Evolutionary conservation across 1,140 invertebrate genomes (phyloP).

Genomic region (Aphidius gifuensis): DNA sequence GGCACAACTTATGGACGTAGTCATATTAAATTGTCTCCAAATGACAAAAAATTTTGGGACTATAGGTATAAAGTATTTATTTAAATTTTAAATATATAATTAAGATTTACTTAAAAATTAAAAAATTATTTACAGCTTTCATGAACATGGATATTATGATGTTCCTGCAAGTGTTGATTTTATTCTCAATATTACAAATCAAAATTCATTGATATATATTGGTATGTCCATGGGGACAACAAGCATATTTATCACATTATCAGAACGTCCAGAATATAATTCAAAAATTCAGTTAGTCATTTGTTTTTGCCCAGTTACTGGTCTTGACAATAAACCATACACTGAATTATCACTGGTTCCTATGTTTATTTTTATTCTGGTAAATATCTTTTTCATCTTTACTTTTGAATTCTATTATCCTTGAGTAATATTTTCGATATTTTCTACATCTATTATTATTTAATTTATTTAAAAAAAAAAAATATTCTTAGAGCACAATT

Average conservation of each 20-base stretch:
- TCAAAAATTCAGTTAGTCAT: conserved; percentile 54
- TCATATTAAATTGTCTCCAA: conserved; percentile 44
- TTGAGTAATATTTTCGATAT: no score
- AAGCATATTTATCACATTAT: conserved; percentile 53
- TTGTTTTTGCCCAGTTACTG: conserved; percentile 57
- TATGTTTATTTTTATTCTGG: neutral
- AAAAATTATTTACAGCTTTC: conserved; percentile 32
- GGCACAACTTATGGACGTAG: conserved; percentile 63
- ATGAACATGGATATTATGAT: conserved; percentile 53
- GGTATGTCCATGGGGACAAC: conserved; percentile 71
- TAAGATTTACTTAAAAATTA: conserved; percentile 2
- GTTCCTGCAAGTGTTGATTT: conserved; percentile 31
- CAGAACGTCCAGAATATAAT: conserved; percentile 58
- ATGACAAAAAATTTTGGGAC: conserved; percentile 52
- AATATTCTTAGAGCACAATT: no score
- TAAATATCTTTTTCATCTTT: no score
- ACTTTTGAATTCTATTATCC: no score
- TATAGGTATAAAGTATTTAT: conserved; percentile 37
- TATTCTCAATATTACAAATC: no score
- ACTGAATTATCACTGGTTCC: neutral
- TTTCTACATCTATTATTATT: no score
- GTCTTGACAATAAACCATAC: neutral
- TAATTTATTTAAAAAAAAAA: no score
- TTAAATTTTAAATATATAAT: neutral
- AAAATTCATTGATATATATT: conserved; percentile 42